Base-by-base conservation (phyloP, 2,888 invertebrate species). In the Pantelozetes paolii region DNA sequence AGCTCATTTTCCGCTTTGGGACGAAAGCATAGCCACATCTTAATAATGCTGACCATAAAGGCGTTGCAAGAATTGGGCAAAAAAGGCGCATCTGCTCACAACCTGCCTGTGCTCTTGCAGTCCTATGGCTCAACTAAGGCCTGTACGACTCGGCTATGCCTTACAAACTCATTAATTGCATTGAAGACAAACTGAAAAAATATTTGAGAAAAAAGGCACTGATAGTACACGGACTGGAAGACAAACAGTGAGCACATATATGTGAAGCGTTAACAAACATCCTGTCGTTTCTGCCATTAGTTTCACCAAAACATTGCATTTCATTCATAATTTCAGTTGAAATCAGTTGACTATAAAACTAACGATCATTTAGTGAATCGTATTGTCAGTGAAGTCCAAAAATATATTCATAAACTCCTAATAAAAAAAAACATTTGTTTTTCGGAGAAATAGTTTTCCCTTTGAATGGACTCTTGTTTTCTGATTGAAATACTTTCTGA, bases 21-120 rank as follows among this genome's bases (percentile, higher is more conserved):
- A 20, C 1, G 15, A 59, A 45, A 15, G 69, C 20, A 40, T 42
- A 9, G 32, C n/a, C 69, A 69, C 42, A 26, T 69, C 69, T 69
- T 69, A 69, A 69, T 69, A 69, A 26, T 69, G 69, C 26, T 69
- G 69, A 69, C 69, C 69, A 42, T 67, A 42, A 69, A 69, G 69
- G 69, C 69, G 69, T 69, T 69, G 36, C 42, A 26, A 45, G 69
- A 69, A 64, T 28, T 40, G 18, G 40, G n/a, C 64, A 40, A 64
- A 64, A 64, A 64, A 40, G n/a, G 69, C 5, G 45, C 45, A 42
- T n/a, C 42, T 69, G 69, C 69, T 69, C 69, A 42, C 26, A 69
- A 69, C 62, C 36, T 69, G 69, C n/a, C 26, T 69, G 26, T 13
- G 20, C 36, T 28, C 18, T 40, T 20, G 8, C 30, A 36, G 18